A percentile compares a stretch with the other conserved stretches of the same genome.
These are phyloP conservation scores for Metopia argyrocephala DNA, from an alignment of 2,888 invertebrate genomes.

Conservation along the genomic window DNA sequence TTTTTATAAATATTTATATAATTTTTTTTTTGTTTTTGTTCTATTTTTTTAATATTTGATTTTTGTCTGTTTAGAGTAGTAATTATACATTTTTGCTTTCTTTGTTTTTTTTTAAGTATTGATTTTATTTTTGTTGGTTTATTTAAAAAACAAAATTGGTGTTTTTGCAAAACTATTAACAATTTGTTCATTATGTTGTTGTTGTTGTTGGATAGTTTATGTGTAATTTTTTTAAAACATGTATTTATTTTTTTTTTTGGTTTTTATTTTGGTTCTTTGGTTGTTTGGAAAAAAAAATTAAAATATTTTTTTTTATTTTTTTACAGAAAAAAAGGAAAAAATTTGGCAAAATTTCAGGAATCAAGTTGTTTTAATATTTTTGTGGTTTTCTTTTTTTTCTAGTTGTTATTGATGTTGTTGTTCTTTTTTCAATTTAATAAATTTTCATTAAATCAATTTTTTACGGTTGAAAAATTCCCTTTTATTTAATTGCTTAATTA, in stretches of 20 bases:
- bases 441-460: no score
- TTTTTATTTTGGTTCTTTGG: slow-evolving; percentile 46
- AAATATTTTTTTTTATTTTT: not conserved
- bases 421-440: no score
- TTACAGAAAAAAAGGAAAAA: slow-evolving; percentile 59
- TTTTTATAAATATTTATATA: slow-evolving; percentile 27
- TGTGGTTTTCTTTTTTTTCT: slow-evolving; percentile 45
- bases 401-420: not conserved
- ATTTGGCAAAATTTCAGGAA: slow-evolving; percentile 68
- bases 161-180: slow-evolving; percentile 68
- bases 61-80: slow-evolving; percentile 36
- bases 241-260: slow-evolving; percentile 33
- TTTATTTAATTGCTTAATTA: no score
- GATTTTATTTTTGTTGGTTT: slow-evolving; percentile 40
- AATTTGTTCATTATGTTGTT: slow-evolving; percentile 44
- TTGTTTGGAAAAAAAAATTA: slow-evolving; percentile 11
- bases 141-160: slow-evolving; percentile 65
- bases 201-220: not conserved
- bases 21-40: slow-evolving; percentile 32
- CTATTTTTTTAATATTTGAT: slow-evolving; percentile 53
- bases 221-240: not conserved
- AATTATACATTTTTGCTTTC: slow-evolving; percentile 6
- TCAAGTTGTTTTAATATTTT: slow-evolving; percentile 54
- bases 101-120: slow-evolving; percentile 41
- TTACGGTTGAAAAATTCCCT: no score